Evolutionary conservation across 2,113 vertebrate species (phyloP).

Genomic region (Laticauda colubrina): DNA sequence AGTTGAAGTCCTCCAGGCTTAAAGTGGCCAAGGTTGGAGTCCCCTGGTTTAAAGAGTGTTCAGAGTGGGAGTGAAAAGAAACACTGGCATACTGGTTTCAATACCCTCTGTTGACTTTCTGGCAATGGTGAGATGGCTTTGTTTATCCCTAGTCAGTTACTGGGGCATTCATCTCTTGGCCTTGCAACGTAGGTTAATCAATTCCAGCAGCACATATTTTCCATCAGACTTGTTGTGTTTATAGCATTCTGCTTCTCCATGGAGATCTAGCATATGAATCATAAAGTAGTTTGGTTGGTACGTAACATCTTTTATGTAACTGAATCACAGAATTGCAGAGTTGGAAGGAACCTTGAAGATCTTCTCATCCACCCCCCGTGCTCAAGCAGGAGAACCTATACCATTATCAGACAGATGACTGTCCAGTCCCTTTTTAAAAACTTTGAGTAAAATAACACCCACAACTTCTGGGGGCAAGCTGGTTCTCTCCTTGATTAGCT

Average conservation of each 20-base stretch:
- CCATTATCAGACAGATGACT: background rate
- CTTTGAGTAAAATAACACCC: background rate
- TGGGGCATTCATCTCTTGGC: background rate
- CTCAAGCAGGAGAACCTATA: background rate
- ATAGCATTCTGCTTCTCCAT: background rate
- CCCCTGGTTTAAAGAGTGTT: background rate
- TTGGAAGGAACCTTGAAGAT: background rate
- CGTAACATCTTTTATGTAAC: background rate
- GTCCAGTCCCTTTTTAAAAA: background rate
- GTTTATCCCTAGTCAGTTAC: background rate
- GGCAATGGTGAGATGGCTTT: background rate
- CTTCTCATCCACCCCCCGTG: background rate
- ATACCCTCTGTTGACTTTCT: background rate
- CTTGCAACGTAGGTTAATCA: background rate
- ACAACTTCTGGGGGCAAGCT: background rate
- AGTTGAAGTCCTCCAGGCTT: too few species aligned
- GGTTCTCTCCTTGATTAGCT: background rate
- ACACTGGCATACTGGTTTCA: background rate
- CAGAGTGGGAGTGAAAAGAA: background rate
- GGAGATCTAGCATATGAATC: background rate
- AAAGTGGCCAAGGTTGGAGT: too few species aligned
- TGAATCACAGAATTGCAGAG: background rate
- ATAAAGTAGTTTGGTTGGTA: background rate
- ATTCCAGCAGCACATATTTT: background rate
- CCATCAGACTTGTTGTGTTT: background rate